Base-by-base conservation (phyloP, 2,797 vertebrate species). In the Myotis vivesi region DNA sequence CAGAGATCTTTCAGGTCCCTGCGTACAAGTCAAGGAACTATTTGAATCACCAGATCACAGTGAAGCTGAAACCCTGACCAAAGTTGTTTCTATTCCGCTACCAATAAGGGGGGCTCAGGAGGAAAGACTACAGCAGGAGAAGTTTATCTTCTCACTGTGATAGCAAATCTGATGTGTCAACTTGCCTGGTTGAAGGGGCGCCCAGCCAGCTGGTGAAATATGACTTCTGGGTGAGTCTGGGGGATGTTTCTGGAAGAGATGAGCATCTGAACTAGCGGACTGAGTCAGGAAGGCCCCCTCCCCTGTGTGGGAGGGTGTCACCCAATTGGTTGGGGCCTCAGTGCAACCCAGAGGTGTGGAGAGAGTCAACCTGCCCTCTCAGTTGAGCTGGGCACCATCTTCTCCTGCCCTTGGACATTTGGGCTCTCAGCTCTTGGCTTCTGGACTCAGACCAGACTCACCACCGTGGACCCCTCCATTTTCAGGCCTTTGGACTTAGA, bases 1-100 rank as follows among this genome's bases (percentile, higher is more conserved):
- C 10, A 72, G 7, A 9, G 20, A 80, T 51, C 1, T 4, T 36
- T 3, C 88, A 55, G 23, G 62, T 33, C 20, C 36, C 36, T 23
- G 38, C 28, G 23, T 57, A 22, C 23, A 77, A 9, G 9, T 8
- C 59, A 55, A 85, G 36, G 19, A 55, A 46, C 12, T 3, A 2
- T 66, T 59, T 33, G 87, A 16, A 22, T 44, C 17, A 68, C 80
- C 38, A 75, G 44, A 66, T 57, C 22, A 9, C 23, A 86, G 17
- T 57, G 49, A 72, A 82, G n/a, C 51, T 77, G 23, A 59, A 88
- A 75, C 75, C 13, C 13, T 51, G 36, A 33, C 30, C 28, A 44
- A 84, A 76, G 41, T 77, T 25, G 41, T 68, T 92, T 88, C 38
- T 66, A 19, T 91, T 92, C 49, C 69, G 49, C n/a, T 89, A 10